A percentile compares a stretch with the other conserved stretches of the same genome.
These are phyloP conservation scores for Nycticebus coucang DNA, from an alignment of 2,113 vertebrate genomes.

Conservation along the genomic window DNA sequence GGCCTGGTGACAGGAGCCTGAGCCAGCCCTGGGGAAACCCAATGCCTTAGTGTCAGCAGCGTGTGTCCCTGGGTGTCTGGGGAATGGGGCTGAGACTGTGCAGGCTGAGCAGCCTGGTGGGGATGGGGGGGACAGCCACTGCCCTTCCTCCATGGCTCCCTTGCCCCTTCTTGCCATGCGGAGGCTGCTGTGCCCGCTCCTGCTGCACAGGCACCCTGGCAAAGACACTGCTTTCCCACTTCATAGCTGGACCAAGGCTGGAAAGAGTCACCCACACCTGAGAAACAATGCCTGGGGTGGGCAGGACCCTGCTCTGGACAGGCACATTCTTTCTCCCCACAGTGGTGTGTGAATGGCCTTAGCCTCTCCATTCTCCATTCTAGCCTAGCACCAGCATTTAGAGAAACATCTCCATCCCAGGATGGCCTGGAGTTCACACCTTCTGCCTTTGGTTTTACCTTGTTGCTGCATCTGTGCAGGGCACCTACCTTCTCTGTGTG, in stretches of 20 bases:
- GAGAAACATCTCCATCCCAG: neutral
- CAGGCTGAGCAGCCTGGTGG: slow-evolving; percentile 54
- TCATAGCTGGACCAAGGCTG: neutral
- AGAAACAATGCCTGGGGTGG: neutral
- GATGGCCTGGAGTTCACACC: neutral
- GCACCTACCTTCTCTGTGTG: neutral
- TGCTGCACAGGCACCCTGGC: neutral
- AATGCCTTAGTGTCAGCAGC: slow-evolving; percentile 63
- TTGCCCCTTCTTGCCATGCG: neutral
- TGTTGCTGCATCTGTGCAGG: neutral
- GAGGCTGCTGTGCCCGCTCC: neutral
- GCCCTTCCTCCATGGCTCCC: neutral
- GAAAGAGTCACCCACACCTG: neutral
- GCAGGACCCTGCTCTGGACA: neutral
- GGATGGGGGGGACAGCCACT: neutral
- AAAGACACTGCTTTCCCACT: neutral
- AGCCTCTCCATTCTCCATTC: neutral
- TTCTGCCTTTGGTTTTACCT: neutral
- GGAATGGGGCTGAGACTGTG: slow-evolving; percentile 79
- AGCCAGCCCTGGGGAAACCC: slow-evolving; percentile 75
- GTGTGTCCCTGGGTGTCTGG: slow-evolving; percentile 47
- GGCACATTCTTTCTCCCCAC: too few species aligned
- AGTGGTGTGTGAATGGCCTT: neutral
- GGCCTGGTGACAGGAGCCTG: slow-evolving; percentile 78
- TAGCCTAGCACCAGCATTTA: neutral